These are phyloP conservation scores for Delichon dasypus DNA, from an alignment of 2,797 vertebrate genomes.

Conservation along the genomic window DNA sequence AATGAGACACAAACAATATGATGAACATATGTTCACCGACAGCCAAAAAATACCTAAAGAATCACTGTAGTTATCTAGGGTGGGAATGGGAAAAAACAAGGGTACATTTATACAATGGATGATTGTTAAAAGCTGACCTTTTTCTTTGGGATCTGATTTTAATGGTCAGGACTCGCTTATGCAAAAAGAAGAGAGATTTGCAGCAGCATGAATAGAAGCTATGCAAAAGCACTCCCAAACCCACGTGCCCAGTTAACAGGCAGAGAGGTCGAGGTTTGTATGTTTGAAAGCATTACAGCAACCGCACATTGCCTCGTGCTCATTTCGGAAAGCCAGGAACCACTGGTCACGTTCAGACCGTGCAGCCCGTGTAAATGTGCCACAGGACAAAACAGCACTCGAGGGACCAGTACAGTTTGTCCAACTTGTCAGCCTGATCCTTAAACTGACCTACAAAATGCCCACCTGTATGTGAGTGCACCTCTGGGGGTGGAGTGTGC, in stretches of 20 bases:
- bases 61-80: neutral
- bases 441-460: neutral
- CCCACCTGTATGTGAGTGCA: neutral
- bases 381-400: neutral
- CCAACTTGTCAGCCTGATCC: neutral
- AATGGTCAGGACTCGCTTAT: neutral
- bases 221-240: neutral
- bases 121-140: neutral
- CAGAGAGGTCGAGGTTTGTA: neutral
- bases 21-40: neutral
- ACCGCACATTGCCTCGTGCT: neutral
- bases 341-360: too few species aligned
- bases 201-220: neutral
- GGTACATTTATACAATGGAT: neutral
- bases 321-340: neutral
- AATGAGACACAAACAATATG: neutral
- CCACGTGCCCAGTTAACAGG: neutral
- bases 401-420: neutral
- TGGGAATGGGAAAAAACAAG: neutral
- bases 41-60: neutral
- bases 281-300: neutral
- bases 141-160: neutral
- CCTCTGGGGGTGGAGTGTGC: rapidly evolving
- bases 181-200: neutral
- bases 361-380: neutral